Conservation (phyloP, 30 jellyfish, hydroid and myxozoan genomes). For the Aurelia sp. region DNA sequence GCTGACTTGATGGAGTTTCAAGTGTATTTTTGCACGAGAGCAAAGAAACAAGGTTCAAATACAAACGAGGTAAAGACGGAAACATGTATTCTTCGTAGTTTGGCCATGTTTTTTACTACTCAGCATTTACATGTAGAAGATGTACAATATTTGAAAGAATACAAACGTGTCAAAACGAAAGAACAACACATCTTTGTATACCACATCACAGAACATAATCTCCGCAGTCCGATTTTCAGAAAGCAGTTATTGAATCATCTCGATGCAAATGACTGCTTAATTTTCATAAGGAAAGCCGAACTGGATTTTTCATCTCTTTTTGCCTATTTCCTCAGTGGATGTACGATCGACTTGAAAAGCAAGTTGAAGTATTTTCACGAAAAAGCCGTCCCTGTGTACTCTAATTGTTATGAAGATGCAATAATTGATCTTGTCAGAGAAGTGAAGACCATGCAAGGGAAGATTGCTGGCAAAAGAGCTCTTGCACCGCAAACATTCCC, state of each 20-base stretch:
- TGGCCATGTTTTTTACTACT: conserved; percentile 48
- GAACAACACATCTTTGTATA: conserved; percentile 29
- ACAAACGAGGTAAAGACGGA: conserved; percentile 36
- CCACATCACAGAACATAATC: conserved; percentile 54
- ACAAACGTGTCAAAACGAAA: not conserved
- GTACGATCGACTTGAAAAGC: conserved; percentile 46
- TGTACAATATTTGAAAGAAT: conserved; percentile 10
- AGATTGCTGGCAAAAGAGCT: not conserved
- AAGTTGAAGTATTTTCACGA: conserved; percentile 46
- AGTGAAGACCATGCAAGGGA: conserved; percentile 36
- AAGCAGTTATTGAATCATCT: conserved; percentile 34
- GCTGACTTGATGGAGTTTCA: not conserved
- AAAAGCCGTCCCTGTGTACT: conserved; percentile 32
- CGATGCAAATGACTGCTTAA: conserved; percentile 3
- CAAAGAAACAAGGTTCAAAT: conserved; percentile 17
- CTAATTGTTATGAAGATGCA: conserved; percentile 48
- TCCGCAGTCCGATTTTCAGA: conserved; percentile 60
- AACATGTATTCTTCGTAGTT: conserved; percentile 46
- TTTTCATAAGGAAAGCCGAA: conserved; percentile 30
- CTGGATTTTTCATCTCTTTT: conserved; percentile 22
- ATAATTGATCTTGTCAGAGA: conserved; percentile 40
- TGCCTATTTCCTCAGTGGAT: conserved; percentile 40
- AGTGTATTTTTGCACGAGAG: conserved; percentile 69
- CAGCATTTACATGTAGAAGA: conserved; percentile 54
- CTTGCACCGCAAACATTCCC: conserved; percentile 39